Evolutionary conservation across 2,888 invertebrate genomes (phyloP).

Genomic region (Onthophagus sagittarius): DNA sequence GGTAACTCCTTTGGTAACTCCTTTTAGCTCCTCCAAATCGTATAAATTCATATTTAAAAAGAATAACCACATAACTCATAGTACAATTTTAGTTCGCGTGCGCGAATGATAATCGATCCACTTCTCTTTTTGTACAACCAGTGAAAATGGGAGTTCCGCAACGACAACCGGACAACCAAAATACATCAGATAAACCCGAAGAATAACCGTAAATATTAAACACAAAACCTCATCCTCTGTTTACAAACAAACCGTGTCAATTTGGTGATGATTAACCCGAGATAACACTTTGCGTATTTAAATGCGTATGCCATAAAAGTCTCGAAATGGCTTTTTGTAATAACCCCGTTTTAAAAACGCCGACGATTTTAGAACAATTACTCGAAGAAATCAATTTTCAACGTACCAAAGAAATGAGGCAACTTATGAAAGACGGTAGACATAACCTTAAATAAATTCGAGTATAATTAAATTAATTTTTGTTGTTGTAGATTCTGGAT

Average conservation of each 20-base stretch:
- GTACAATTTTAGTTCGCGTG: constrained; percentile 18
- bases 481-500: constrained; percentile 71
- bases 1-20: too few relatives aligned
- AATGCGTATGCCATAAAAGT: not conserved
- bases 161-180: not conserved
- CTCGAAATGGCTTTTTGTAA: constrained; percentile 44
- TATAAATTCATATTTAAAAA: not conserved
- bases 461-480: not conserved
- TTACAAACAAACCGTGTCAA: constrained; percentile 4
- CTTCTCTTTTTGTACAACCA: constrained; percentile 8
- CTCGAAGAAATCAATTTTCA: constrained; percentile 91
- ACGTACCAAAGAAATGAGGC: constrained; percentile 86
- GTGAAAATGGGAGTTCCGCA: constrained; percentile 22
- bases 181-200: not conserved
- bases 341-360: constrained; percentile 49
- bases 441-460: constrained; percentile 5
- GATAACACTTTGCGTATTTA: constrained; percentile 14
- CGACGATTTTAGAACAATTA: constrained; percentile 78
- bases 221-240: not conserved
- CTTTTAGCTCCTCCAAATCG: too few relatives aligned
- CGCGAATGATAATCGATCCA: constrained; percentile 20
- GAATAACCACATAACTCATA: not conserved
- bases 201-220: constrained; percentile 8
- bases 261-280: not conserved
- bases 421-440: constrained; percentile 80